Evolutionary conservation across 2,888 invertebrate species (phyloP).

Genomic region (Leucania comma): DNA sequence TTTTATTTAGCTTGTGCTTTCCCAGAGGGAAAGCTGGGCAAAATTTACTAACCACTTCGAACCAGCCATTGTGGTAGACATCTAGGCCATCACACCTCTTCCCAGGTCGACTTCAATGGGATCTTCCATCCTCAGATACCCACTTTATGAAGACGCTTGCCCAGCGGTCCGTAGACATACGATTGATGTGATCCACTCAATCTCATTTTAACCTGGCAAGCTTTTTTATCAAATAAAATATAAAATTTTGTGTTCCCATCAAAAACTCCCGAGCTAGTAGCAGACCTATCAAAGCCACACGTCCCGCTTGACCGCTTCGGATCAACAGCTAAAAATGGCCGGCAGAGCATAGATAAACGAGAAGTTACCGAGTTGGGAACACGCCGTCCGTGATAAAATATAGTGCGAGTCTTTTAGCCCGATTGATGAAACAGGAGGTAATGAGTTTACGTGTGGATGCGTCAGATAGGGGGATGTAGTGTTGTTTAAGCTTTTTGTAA

Average conservation of each 20-base stretch:
- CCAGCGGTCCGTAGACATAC: too few relatives aligned
- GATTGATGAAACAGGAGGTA: constrained; percentile 44
- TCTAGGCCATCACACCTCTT: too few relatives aligned
- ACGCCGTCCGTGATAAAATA: constrained; percentile 32
- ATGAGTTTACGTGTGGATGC: constrained; percentile 41
- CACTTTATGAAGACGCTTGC: too few relatives aligned
- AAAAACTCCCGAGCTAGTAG: constrained; percentile 15
- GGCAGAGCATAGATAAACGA: constrained; percentile 17
- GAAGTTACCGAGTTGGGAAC: constrained; percentile 31
- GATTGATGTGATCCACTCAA: too few relatives aligned
- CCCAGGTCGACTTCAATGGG: too few relatives aligned
- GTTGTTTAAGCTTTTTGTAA: not conserved
- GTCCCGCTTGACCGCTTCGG: constrained; percentile 4
- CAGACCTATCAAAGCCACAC: constrained; percentile 8
- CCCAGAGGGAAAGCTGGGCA: too few relatives aligned
- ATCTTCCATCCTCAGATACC: too few relatives aligned
- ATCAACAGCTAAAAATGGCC: constrained; percentile 38
- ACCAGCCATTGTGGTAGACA: too few relatives aligned
- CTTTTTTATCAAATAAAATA: not conserved
- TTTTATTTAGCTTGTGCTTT: too few relatives aligned
- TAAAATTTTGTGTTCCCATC: too few relatives aligned
- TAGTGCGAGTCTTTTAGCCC: constrained; percentile 30
- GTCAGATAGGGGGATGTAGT: not conserved
- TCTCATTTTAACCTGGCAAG: too few relatives aligned
- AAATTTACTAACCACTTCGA: too few relatives aligned